Percentiles rank a stretch among this genome's conserved stretches.
Conservation (phyloP, 2,113 vertebrate genomes). For the Cinclus mexicanus region DNA sequence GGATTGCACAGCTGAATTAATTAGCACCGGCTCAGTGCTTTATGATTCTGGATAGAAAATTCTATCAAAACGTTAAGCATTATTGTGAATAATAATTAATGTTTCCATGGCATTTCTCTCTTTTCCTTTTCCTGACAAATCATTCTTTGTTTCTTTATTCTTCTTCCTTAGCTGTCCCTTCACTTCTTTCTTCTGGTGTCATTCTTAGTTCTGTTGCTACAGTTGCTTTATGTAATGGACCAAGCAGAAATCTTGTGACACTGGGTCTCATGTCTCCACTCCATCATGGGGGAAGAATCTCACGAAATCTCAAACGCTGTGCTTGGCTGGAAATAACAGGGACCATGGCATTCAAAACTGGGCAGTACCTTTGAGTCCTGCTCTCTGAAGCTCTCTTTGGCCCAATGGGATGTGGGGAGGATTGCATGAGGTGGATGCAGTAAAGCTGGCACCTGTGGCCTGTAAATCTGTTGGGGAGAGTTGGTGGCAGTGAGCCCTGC, state of each 20-base stretch:
- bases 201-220: not conserved
- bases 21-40: slow-evolving; percentile 29
- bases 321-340: not conserved
- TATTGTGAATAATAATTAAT: slow-evolving; percentile 41
- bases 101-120: not conserved
- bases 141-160: not conserved
- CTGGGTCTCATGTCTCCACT: not conserved
- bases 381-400: slow-evolving; percentile 15
- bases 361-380: not conserved
- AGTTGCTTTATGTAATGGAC: not conserved
- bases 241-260: not conserved
- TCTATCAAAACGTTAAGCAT: slow-evolving; percentile 21
- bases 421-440: not conserved
- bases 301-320: not conserved
- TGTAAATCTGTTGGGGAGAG: slow-evolving; percentile 16
- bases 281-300: not conserved
- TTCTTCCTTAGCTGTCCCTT: not conserved
- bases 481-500: slow-evolving; percentile 14
- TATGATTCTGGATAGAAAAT: slow-evolving; percentile 51
- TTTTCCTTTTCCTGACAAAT: not conserved
- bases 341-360: not conserved
- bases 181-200: not conserved
- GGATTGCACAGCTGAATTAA: slow-evolving; percentile 21
- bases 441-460: slow-evolving; percentile 26
- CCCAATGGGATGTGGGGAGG: not conserved